Base-by-base conservation (phyloP, 2,888 invertebrate species). In the Rhyacophila evoluta region DNA sequence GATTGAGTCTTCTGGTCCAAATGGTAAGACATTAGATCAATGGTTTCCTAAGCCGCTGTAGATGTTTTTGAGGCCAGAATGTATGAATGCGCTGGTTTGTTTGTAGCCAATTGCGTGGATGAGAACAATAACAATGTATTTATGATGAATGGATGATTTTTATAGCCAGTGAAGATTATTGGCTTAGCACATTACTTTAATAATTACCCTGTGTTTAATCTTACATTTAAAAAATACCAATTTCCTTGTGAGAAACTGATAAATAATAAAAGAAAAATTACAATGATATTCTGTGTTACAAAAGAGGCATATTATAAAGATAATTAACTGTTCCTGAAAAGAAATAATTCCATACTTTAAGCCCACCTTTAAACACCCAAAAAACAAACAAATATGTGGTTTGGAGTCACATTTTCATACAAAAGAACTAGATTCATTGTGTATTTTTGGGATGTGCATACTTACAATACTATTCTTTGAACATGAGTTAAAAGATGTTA, bases 141-240 rank as follows among this genome's bases (percentile, higher is more conserved):
- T 15, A 19, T 55, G 25, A 25, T 55, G 55, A 8, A 55, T 25
- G 55, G 19, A 55, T 10, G 8, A 55, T 25, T 55, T 55, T 55
- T 55, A 55, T 55, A 55, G 55, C 55, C 55, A 19, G 12, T n/a
- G 19, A 72, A 72, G 39, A 72, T 72, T 38, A 72, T 27, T 78
- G 78, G 69, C 74, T 74, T 39, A 70, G 74, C 74, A 73, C 74
- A 41, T 74, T 78, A 78, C 36, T 70, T 33, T 78, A 78, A 55
- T 55, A 55, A 72, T 78, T 78, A 78, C 78, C 78, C 78, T 78
- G 78, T 78, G 78, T 69, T 72, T 41, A 78, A 78, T 68, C 74
- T 78, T 78, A 74, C 76, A 76, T 72, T 39, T 73, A 68, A 37
- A 73, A 55, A 55, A 55, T 19, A 55, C 55, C 55, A 55, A 55